These are phyloP conservation scores for Ophioninae sp. DNA, from an alignment of 2,888 invertebrate genomes.

Conservation along the genomic window DNA sequence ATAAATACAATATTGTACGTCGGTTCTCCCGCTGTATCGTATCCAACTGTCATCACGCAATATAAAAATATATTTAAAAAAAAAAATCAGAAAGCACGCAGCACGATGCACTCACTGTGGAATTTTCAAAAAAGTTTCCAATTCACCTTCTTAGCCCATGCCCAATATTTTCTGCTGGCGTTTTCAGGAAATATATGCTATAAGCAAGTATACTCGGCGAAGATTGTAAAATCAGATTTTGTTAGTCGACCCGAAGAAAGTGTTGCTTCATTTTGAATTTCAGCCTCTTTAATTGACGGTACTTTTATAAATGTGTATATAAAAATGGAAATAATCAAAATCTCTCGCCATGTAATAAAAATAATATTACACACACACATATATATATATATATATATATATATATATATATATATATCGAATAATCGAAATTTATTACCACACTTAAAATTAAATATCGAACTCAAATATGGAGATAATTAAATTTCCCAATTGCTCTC, in stretches of 20 bases:
- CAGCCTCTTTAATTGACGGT: neutral
- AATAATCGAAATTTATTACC: too few species aligned
- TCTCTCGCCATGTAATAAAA: too few species aligned
- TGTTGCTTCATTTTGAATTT: neutral
- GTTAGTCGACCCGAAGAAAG: neutral
- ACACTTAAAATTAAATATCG: too few species aligned
- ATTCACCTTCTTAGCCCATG: slow-evolving; percentile 29
- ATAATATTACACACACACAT: too few species aligned
- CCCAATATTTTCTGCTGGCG: slow-evolving; percentile 34
- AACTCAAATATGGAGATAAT: too few species aligned
- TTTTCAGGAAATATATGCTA: slow-evolving; percentile 10
- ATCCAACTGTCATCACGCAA: slow-evolving; percentile 23
- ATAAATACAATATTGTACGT: neutral
- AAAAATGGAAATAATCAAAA: too few species aligned
- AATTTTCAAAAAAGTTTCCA: slow-evolving; percentile 16
- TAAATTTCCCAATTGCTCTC: too few species aligned
- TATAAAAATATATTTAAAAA: slow-evolving; percentile 8
- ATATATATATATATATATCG: too few species aligned
- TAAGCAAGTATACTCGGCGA: neutral
- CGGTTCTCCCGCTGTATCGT: slow-evolving; percentile 17
- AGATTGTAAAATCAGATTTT: neutral
- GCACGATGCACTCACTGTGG: slow-evolving; percentile 56
- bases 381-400: too few species aligned
- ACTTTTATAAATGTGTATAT: neutral
- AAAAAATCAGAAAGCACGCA: slow-evolving; percentile 50